These are phyloP conservation scores for Dendrolimus punctatus DNA, from an alignment of 1,140 invertebrate genomes.

Conservation along the genomic window DNA sequence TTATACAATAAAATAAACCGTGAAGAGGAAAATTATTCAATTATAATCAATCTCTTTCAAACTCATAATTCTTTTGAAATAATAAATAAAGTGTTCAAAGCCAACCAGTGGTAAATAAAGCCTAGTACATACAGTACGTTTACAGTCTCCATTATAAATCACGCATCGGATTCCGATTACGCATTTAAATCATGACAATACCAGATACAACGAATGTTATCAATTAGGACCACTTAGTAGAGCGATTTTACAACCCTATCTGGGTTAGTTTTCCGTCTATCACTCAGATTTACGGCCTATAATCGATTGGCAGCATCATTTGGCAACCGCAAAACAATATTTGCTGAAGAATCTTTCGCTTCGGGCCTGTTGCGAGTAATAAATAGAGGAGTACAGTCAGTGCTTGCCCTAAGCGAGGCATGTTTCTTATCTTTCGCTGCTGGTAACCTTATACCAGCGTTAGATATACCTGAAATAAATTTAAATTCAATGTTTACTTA, in stretches of 20 bases:
- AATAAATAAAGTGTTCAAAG: no score
- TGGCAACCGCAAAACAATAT: constrained; percentile 16
- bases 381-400: constrained; percentile 63
- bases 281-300: constrained; percentile 15
- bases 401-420: constrained; percentile 41
- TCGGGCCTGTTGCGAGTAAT: constrained; percentile 54
- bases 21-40: no score
- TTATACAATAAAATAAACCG: no score
- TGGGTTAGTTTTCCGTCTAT: constrained; percentile 2
- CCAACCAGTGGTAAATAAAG: constrained; percentile 10
- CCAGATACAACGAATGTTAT: constrained; percentile 59
- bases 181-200: constrained; percentile 56
- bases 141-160: constrained; percentile 38
- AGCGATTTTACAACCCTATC: constrained; percentile 10
- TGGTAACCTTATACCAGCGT: constrained; percentile 45
- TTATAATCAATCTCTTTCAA: no score
- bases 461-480: constrained; percentile 2
- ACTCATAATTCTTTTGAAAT: no score
- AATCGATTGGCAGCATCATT: constrained; percentile 15
- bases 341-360: constrained; percentile 42
- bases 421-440: constrained; percentile 58
- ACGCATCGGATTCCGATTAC: constrained; percentile 38
- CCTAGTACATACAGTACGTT: constrained; percentile 19
- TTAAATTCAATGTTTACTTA: neutral
- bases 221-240: constrained; percentile 59